Conservation (phyloP, 2,888 invertebrate species). For the Gnatocerus cornutus region DNA sequence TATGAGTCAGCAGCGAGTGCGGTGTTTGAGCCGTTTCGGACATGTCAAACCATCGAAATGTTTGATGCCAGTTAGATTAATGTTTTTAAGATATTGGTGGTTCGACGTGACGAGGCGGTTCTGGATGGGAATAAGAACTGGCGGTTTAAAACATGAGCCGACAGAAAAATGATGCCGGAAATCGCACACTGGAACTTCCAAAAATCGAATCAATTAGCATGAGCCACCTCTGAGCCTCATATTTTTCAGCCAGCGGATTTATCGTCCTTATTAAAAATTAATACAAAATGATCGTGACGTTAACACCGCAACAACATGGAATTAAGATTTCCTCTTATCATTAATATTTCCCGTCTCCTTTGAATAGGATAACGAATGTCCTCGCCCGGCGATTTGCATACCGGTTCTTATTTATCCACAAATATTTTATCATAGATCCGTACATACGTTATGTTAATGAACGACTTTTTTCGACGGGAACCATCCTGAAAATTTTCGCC, state of each 20-base stretch:
- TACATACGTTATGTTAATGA: conserved; percentile 38
- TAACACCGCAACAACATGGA: conserved; percentile 59
- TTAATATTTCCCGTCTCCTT: conserved; percentile 58
- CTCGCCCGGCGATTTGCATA: conserved; percentile 59
- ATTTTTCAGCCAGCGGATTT: conserved; percentile 15
- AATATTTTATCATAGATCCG: conserved; percentile 45
- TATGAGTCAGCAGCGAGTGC: conserved; percentile 63
- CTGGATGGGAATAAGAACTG: conserved; percentile 60
- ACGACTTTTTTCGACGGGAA: conserved; percentile 16
- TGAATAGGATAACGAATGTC: conserved; percentile 59
- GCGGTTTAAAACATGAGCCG: conserved; percentile 61
- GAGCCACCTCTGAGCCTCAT: no score
- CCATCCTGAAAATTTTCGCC: conserved; percentile 31
- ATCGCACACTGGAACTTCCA: no score
- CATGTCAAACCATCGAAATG: conserved; percentile 67
- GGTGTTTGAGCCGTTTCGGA: conserved; percentile 61
- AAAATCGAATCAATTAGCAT: no score
- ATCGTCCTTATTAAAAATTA: conserved; percentile 49
- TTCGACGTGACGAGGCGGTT: conserved; percentile 47
- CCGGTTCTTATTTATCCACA: conserved; percentile 56
- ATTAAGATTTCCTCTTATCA: conserved; percentile 63
- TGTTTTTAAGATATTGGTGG: conserved; percentile 67
- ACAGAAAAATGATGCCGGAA: not conserved
- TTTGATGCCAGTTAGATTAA: conserved; percentile 70
- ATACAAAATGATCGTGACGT: conserved; percentile 54